Evolutionary conservation across 2,797 vertebrate species (phyloP).

Genomic region (Ctenosaura bakeri): DNA sequence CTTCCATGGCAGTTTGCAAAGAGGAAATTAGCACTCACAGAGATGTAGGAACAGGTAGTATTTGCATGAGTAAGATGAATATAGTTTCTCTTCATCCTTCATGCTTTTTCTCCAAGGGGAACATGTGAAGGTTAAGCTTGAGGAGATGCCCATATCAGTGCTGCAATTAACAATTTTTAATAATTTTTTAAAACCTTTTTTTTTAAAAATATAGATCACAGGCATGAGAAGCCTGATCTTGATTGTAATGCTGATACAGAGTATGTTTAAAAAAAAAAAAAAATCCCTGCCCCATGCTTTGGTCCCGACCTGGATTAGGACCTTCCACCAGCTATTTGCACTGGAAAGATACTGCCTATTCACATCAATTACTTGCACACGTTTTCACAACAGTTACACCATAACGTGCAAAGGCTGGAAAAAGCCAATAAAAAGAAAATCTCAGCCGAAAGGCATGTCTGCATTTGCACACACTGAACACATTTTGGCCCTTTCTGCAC

Average conservation of each 20-base stretch:
- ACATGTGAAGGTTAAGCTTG: background rate
- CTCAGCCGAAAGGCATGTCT: constrained; percentile 7
- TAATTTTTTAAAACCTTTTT: too few species aligned
- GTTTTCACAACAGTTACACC: too few species aligned
- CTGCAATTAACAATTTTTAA: background rate
- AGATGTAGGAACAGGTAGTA: background rate
- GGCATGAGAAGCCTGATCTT: too few species aligned
- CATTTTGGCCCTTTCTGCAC: too few species aligned
- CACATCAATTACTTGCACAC: background rate
- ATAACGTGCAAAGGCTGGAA: background rate
- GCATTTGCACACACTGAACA: background rate
- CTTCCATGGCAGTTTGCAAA: background rate
- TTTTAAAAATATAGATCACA: background rate
- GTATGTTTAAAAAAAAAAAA: too few species aligned
- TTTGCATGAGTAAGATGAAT: background rate
- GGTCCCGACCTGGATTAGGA: background rate
- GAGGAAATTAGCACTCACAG: background rate
- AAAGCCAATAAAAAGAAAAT: background rate
- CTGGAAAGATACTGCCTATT: background rate
- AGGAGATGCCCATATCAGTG: background rate
- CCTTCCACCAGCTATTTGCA: background rate
- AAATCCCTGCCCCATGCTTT: background rate
- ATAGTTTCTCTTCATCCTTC: background rate
- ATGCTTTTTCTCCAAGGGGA: too few species aligned
- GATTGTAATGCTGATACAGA: too few species aligned